These are phyloP conservation scores for Ormia ochracea DNA, from an alignment of 2,888 invertebrate genomes.

Conservation along the genomic window DNA sequence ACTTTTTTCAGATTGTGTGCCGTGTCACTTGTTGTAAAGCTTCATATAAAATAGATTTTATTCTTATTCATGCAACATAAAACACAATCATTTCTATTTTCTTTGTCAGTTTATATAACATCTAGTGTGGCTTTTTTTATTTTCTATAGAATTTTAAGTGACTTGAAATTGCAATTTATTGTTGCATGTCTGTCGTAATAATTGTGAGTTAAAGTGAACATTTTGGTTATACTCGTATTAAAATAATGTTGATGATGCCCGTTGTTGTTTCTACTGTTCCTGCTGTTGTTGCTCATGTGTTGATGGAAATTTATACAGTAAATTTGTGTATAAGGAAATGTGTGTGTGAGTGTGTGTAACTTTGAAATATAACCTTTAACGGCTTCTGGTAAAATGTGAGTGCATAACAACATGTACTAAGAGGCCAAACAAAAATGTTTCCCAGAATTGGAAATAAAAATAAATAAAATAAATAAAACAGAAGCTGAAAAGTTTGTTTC, in stretches of 20 bases:
- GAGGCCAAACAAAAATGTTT: slow-evolving; percentile 3
- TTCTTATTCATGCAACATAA: slow-evolving; percentile 46
- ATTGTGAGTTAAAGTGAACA: slow-evolving; percentile 61
- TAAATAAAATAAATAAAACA: not conserved
- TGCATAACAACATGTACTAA: slow-evolving; percentile 23
- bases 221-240: slow-evolving; percentile 48
- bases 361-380: slow-evolving; percentile 23
- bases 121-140: not conserved
- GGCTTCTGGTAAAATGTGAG: slow-evolving; percentile 53
- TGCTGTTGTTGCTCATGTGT: slow-evolving; percentile 10
- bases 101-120: not conserved
- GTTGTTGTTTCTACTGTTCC: not conserved
- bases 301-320: slow-evolving; percentile 57
- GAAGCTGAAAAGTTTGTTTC: slow-evolving; percentile 2
- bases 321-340: slow-evolving; percentile 50
- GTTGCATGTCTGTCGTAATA: slow-evolving; percentile 66
- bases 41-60: slow-evolving; percentile 44
- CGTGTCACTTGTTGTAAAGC: slow-evolving; percentile 51
- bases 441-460: not conserved
- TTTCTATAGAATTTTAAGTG: slow-evolving; percentile 72
- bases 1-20: not conserved
- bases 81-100: slow-evolving; percentile 37
- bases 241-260: slow-evolving; percentile 40
- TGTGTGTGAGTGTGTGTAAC: not conserved
- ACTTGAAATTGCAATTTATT: slow-evolving; percentile 75